Base-by-base conservation (phyloP, 2,797 vertebrate species). In the Eidolon dupreanum region DNA sequence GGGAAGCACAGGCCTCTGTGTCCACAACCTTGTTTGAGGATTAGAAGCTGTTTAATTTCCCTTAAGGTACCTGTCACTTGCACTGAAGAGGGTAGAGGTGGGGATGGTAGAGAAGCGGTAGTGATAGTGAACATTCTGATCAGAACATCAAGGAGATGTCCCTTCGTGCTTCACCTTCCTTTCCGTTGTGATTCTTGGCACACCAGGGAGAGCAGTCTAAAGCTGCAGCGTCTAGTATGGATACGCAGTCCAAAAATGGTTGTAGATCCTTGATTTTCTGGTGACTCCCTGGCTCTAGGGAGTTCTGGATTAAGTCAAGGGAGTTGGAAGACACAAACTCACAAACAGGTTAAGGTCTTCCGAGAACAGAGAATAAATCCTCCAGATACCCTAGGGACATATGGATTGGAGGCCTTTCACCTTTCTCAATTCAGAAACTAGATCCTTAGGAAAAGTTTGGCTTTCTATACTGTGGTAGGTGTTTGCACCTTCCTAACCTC, bases 401-500 rank as follows among this genome's bases (percentile, higher is more conserved):
- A 1, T 3, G 31, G 20, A 38, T 16, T 12, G n/a, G 15, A 66
- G 53, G 10, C 49, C 26, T 38, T 33, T 31, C 22, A 7, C 28
- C 57, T n/a, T 33, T 10, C 26, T 0, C 1, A n/a, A 5, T 46
- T n/a, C 43, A 68, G 78, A 75, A 53, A 19, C 78, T 11, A 12
- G 24, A 53, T 36, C 59, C 77, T 63, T 6, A 8, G 84, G 88
- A 49, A n/a, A 63, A n/a, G 5, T 17, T 22, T 17, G 61, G 20
- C 28, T 53, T 36, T 33, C 6, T 8, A 0, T 0, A 1, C 2
- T 0, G 2, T 2, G 33, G 36, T 6, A 8, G 20, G 41, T 4
- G 51, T 57, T 49, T 3, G 0, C 7, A 0, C 41, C 15, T 5
- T 41, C 57, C 71, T 97, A 63, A 96, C 33, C 19, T 46, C 15